These are phyloP conservation scores for Takifugu flavidus DNA, from an alignment of 2,113 vertebrate genomes.

Conservation along the genomic window DNA sequence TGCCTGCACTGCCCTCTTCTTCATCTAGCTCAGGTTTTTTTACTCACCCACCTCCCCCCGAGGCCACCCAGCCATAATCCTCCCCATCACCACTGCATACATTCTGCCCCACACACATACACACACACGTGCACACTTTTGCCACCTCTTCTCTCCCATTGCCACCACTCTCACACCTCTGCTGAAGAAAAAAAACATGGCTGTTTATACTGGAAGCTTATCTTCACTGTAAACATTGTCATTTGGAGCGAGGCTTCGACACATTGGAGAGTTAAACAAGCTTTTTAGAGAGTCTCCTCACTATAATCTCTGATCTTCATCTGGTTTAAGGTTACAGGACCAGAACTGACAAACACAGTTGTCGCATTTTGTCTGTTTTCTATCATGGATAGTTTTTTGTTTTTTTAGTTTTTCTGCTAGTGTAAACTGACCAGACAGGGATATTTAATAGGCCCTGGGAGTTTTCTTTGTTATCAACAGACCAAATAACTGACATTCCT, in stretches of 20 bases:
- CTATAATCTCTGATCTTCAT: conserved; percentile 37
- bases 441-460: conserved; percentile 45
- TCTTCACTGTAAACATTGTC: conserved; percentile 68
- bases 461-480: conserved; percentile 49
- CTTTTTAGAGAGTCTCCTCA: conserved; percentile 20
- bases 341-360: conserved; percentile 8
- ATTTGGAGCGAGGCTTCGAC: conserved; percentile 35
- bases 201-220: conserved; percentile 69
- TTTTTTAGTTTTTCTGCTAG: conserved; percentile 29
- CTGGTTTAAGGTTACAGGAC: conserved; percentile 30
- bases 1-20: conserved; percentile 4
- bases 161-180: conserved; percentile 46
- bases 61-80: conserved; percentile 35
- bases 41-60: conserved; percentile 8
- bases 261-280: conserved; percentile 17
- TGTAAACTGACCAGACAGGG: conserved; percentile 32
- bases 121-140: conserved; percentile 5
- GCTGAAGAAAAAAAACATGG: conserved; percentile 17
- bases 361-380: conserved; percentile 34
- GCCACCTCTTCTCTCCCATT: conserved; percentile 35
- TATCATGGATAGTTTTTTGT: conserved; percentile 19
- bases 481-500: conserved; percentile 72
- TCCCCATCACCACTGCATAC: conserved; percentile 18
- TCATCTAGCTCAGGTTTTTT: conserved; percentile 34
- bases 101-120: conserved; percentile 13